A percentile compares a stretch with the other conserved stretches of the same genome.
These are phyloP conservation scores for Tipula vernalis DNA, from an alignment of 2,888 invertebrate species.

Conservation along the genomic window DNA sequence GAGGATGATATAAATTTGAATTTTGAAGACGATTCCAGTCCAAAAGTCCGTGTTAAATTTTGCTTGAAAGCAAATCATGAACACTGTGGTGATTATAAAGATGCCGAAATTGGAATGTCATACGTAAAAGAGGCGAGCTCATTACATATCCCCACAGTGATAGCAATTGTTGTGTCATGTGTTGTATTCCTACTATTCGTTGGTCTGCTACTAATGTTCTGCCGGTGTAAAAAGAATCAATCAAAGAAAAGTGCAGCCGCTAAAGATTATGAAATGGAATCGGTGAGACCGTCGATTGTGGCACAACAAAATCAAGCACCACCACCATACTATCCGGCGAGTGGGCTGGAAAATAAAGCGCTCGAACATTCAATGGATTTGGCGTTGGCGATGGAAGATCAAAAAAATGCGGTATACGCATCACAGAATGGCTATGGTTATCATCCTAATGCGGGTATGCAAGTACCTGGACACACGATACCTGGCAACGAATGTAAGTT, in stretches of 20 bases:
- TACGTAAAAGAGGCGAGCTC: conserved; percentile 68
- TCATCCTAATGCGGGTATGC: conserved; percentile 58
- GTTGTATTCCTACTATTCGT: conserved; percentile 68
- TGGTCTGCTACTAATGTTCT: conserved; percentile 66
- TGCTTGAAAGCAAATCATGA: conserved; percentile 70
- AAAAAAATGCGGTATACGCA: conserved; percentile 72
- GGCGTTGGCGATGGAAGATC: conserved; percentile 70
- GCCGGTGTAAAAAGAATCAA: conserved; percentile 70
- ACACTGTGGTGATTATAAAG: conserved; percentile 70
- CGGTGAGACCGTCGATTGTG: conserved; percentile 71
- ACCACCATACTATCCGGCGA: conserved; percentile 78
- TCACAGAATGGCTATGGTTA: conserved; percentile 78
- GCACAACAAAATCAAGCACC: conserved; percentile 79
- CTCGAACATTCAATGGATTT: conserved; percentile 80
- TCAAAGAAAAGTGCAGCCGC: conserved; percentile 66
- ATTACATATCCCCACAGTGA: conserved; percentile 62
- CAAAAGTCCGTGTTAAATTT: conserved; percentile 64
- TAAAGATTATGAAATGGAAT: conserved; percentile 86
- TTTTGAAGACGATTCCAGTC: conserved; percentile 47
- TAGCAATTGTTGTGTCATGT: conserved; percentile 66
- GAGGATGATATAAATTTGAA: conserved; percentile 43
- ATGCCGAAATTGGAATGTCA: conserved; percentile 72
- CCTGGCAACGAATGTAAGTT: conserved; percentile 70
- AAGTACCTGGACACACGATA: conserved; percentile 51
- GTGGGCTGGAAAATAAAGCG: conserved; percentile 84